Conservation (phyloP, 2,888 invertebrate genomes). For the Oscheius onirici region DNA sequence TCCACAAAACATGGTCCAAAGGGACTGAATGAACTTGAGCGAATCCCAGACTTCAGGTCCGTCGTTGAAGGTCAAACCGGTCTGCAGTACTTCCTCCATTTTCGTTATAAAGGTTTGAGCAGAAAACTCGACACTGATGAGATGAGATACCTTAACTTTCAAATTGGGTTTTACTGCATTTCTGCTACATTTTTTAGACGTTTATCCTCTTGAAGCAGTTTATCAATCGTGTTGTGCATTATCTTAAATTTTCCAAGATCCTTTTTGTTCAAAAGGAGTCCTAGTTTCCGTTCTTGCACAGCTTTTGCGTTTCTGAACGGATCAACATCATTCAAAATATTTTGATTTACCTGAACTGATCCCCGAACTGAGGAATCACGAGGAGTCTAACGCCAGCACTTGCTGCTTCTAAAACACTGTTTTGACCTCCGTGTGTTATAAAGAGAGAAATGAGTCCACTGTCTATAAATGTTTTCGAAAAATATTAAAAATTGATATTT, state of each 20-base stretch:
- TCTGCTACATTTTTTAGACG: not conserved
- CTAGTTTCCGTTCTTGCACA: slow-evolving; percentile 37
- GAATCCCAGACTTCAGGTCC: slow-evolving; percentile 3
- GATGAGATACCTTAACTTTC: not conserved
- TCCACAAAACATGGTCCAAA: not conserved
- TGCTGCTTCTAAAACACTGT: slow-evolving; percentile 41
- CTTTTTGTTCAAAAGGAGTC: slow-evolving; percentile 31
- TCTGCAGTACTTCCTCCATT: slow-evolving; percentile 7
- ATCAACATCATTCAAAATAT: not conserved
- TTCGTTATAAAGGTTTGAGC: not conserved
- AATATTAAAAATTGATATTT: not conserved
- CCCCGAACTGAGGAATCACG: slow-evolving; percentile 29
- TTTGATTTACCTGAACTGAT: slow-evolving; percentile 23
- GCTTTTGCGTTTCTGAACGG: slow-evolving; percentile 35
- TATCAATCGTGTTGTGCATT: slow-evolving; percentile 25
- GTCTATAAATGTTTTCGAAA: slow-evolving; percentile 23
- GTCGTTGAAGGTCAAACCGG: slow-evolving; percentile 8
- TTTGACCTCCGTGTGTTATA: slow-evolving; percentile 45
- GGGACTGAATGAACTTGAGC: not conserved
- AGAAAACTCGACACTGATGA: not conserved
- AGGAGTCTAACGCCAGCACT: slow-evolving; percentile 21
- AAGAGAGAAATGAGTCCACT: slow-evolving; percentile 32
- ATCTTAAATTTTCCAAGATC: slow-evolving; percentile 32
- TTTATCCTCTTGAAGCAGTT: not conserved
- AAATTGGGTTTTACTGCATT: not conserved